Conservation (phyloP, 2,888 invertebrate species). For the Acheta domesticus region DNA sequence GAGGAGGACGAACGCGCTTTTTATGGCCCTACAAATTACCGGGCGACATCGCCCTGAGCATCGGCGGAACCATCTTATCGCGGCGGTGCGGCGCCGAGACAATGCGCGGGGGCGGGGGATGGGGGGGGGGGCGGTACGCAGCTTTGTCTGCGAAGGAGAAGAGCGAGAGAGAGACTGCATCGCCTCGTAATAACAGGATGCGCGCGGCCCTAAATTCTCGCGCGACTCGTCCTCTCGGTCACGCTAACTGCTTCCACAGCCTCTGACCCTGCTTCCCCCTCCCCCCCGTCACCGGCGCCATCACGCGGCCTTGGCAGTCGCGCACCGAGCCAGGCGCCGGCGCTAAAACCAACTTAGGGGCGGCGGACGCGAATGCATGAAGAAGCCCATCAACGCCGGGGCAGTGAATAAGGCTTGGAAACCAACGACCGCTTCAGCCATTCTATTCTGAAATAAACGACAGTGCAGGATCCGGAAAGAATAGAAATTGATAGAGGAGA, state of each 20-base stretch:
- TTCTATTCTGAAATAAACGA: too few relatives aligned
- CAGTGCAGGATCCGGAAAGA: too few relatives aligned
- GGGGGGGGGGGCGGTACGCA: neutral
- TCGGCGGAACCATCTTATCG: constrained; percentile 11
- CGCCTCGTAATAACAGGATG: constrained; percentile 18
- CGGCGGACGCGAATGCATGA: too few relatives aligned
- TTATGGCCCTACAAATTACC: neutral
- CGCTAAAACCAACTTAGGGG: too few relatives aligned
- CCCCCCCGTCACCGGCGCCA: neutral
- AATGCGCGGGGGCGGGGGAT: neutral
- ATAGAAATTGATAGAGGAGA: too few relatives aligned
- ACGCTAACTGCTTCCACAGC: neutral
- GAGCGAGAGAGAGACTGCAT: neutral
- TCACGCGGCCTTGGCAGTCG: neutral
- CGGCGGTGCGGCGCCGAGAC: neutral
- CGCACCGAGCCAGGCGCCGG: neutral
- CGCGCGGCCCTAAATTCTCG: neutral
- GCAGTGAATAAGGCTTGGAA: too few relatives aligned
- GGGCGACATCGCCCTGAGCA: neutral
- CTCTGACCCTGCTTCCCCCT: too few relatives aligned
- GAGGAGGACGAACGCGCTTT: neutral
- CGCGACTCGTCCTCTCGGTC: neutral
- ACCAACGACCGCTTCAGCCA: too few relatives aligned
- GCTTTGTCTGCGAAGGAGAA: neutral
- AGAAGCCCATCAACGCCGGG: too few relatives aligned